These are phyloP conservation scores for Sinonovacula constricta DNA, from an alignment of 1,140 invertebrate species.

Conservation along the genomic window DNA sequence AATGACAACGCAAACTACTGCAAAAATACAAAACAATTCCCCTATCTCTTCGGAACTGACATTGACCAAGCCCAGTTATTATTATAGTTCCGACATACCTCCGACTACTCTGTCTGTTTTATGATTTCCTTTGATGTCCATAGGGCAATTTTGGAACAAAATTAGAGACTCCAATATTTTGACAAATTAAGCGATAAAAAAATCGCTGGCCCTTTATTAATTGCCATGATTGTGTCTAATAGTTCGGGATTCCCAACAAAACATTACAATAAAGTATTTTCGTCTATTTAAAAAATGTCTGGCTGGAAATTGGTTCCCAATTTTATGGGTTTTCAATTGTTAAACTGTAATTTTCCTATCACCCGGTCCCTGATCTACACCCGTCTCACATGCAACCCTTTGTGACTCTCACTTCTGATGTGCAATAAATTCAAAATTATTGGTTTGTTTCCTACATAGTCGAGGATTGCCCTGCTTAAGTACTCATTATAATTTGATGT, in stretches of 20 bases:
- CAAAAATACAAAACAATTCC: no score
- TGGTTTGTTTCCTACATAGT: neutral
- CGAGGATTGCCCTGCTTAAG: no score
- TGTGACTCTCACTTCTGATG: neutral
- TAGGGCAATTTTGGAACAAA: neutral
- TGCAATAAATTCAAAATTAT: neutral
- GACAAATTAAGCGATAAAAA: neutral
- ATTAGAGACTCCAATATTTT: neutral
- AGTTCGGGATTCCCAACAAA: neutral
- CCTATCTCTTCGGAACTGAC: no score
- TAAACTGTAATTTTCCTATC: neutral
- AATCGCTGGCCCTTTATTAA: neutral
- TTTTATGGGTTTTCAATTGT: neutral
- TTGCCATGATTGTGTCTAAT: neutral
- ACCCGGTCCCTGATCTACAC: neutral
- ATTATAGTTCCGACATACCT: no score
- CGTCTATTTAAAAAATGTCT: neutral
- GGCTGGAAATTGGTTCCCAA: neutral
- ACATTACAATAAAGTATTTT: neutral
- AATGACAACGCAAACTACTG: no score
- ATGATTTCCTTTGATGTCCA: neutral
- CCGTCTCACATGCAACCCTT: neutral
- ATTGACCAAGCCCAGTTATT: no score
- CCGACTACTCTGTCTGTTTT: no score
- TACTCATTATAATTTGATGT: no score